A percentile compares a stretch with the other conserved stretches of the same genome.
phyloP scores from a whole-genome alignment of 2,888 invertebrate genomes.

The Philereme transversata region DNA sequence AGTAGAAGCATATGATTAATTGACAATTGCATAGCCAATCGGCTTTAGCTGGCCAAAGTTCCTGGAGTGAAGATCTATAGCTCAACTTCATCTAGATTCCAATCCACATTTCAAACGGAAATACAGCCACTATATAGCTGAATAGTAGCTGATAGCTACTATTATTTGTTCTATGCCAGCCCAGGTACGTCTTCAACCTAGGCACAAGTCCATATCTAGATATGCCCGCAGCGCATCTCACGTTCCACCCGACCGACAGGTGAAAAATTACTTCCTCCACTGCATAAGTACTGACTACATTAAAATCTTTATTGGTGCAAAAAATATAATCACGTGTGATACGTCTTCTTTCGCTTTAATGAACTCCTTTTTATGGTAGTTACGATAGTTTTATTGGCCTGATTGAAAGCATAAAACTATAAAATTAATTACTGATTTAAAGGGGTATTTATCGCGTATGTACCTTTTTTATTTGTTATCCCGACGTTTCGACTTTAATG shows the following conservation, averaged over 20 bases:
- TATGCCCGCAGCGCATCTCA: conserved; percentile 27
- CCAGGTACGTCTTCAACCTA: background rate
- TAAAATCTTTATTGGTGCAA: conserved; percentile 21
- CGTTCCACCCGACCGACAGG: conserved; percentile 26
- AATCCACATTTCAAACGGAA: conserved; percentile 2
- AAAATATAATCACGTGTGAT: conserved; percentile 13
- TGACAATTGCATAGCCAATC: too few relatives aligned
- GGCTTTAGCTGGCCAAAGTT: too few relatives aligned
- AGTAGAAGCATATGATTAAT: too few relatives aligned
- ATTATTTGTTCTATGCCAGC: background rate
- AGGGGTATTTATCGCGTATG: too few relatives aligned
- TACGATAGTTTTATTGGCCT: too few relatives aligned
- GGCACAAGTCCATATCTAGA: conserved; percentile 7
- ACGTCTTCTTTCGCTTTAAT: conserved; percentile 7
- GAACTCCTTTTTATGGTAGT: background rate
- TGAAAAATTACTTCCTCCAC: conserved; percentile 31
- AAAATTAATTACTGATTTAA: too few relatives aligned
- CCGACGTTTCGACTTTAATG: too few relatives aligned
- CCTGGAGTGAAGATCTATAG: too few relatives aligned
- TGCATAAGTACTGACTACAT: conserved; percentile 20
- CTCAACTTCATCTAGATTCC: background rate
- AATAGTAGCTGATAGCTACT: background rate
- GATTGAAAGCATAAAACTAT: too few relatives aligned
- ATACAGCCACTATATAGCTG: too few relatives aligned
- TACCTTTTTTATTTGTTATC: too few relatives aligned